Evolutionary conservation across 2,113 vertebrate species (phyloP).

Genomic region (Oreochromis aureus): DNA sequence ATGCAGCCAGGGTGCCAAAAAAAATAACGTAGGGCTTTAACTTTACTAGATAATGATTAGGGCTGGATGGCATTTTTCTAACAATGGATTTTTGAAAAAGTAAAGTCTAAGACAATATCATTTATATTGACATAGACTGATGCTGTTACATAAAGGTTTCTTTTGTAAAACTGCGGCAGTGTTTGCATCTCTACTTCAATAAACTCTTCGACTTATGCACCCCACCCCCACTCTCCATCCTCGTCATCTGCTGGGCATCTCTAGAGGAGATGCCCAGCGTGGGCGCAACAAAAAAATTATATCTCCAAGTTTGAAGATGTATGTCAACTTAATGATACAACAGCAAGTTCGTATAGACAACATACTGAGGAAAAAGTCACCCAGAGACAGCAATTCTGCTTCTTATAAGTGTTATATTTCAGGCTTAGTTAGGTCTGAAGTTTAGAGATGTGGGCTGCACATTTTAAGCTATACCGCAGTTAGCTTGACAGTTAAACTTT

Average conservation of each 20-base stretch:
- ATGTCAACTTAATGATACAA: neutral
- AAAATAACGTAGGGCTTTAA: fast-evolving
- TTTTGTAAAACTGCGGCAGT: neutral
- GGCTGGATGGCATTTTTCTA: neutral
- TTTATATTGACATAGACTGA: neutral
- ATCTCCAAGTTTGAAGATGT: neutral
- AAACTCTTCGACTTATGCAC: neutral
- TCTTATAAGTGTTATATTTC: neutral
- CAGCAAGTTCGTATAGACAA: neutral
- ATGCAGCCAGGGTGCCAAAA: neutral
- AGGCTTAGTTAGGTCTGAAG: neutral
- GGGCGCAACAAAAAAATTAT: neutral
- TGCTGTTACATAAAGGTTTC: neutral
- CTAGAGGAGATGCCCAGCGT: neutral
- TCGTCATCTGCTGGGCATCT: neutral
- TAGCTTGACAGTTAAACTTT: neutral
- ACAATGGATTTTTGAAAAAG: neutral
- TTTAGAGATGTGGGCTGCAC: neutral
- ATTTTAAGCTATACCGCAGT: neutral
- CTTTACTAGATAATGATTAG: neutral
- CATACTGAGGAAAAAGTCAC: neutral
- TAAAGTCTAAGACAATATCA: neutral
- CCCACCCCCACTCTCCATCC: neutral
- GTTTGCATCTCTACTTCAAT: neutral
- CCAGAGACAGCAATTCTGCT: fast-evolving